phyloP scores from a whole-genome alignment of 2,113 vertebrate species.

The Parus major region DNA sequence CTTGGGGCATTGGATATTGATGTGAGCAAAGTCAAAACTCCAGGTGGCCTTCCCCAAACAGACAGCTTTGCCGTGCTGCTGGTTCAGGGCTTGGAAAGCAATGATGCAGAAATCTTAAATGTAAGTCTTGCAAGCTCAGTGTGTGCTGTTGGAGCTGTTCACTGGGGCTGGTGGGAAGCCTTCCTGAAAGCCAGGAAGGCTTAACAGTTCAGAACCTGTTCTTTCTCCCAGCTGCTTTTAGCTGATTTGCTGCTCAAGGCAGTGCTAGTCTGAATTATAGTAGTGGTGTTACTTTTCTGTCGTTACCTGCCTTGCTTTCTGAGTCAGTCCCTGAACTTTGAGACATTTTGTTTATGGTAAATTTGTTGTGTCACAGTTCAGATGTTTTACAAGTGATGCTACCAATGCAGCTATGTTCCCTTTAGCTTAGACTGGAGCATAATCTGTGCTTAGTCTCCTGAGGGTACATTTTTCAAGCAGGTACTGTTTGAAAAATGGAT shows the following conservation, averaged over 20 bases:
- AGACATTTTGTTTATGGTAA: background rate
- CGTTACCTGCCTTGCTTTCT: background rate
- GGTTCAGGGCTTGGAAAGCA: slow-evolving; percentile 94
- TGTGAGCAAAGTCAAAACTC: slow-evolving; percentile 70
- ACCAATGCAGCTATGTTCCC: background rate
- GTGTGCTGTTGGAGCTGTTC: background rate
- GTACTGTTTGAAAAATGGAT: background rate
- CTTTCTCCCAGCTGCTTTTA: background rate
- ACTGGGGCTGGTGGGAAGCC: background rate
- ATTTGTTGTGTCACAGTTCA: background rate
- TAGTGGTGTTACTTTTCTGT: background rate
- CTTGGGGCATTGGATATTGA: slow-evolving; percentile 87
- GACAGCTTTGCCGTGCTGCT: slow-evolving; percentile 91
- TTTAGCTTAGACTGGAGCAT: background rate
- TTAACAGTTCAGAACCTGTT: background rate
- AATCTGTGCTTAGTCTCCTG: background rate
- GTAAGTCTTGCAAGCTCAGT: slow-evolving; percentile 74
- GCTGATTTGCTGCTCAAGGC: background rate
- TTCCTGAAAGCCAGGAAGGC: background rate
- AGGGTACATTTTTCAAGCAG: background rate
- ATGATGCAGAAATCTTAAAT: slow-evolving; percentile 86
- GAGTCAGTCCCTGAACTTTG: background rate
- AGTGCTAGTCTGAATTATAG: background rate
- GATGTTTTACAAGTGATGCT: background rate
- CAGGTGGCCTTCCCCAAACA: slow-evolving; percentile 81